These are phyloP conservation scores for Parapristionchus giblindavisi DNA, from an alignment of 2,888 invertebrate genomes.

Conservation along the genomic window DNA sequence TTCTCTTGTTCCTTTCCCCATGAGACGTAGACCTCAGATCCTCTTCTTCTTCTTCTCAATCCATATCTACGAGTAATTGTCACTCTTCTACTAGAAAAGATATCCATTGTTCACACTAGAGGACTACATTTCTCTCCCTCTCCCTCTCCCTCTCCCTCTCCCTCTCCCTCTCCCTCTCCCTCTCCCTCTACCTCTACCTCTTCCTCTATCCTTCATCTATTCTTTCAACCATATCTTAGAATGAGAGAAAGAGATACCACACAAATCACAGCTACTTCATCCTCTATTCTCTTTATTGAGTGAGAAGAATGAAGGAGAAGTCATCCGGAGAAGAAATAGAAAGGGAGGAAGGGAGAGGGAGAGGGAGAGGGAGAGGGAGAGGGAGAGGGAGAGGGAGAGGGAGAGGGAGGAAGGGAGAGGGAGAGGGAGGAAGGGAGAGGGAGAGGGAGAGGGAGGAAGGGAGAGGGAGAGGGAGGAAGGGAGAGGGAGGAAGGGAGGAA, in stretches of 20 bases:
- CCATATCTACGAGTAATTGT: not conserved
- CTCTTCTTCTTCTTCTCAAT: constrained; percentile 8
- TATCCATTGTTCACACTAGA: too few species aligned
- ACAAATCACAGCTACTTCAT: too few species aligned
- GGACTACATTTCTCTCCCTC: not conserved
- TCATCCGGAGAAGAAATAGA: too few species aligned
- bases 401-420: too few species aligned
- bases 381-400: too few species aligned
- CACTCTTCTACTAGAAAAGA: not conserved
- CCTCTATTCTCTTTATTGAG: not conserved
- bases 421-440: too few species aligned
- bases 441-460: not conserved
- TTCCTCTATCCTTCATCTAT: constrained; percentile 1
- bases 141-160: not conserved
- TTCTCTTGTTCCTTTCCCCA: not conserved
- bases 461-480: not conserved
- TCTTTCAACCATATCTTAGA: too few species aligned
- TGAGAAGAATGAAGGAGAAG: not conserved
- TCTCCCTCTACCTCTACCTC: not conserved
- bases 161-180: not conserved
- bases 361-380: too few species aligned
- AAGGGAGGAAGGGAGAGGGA: too few species aligned
- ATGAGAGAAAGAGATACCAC: too few species aligned
- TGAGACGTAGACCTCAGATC: constrained; percentile 23
- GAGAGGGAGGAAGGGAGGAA: not conserved